Evolutionary conservation across 1,140 invertebrate species (phyloP), one percentile per base, ranked within the genome.

Genomic region (Thaumatotibia leucotreta): DNA sequence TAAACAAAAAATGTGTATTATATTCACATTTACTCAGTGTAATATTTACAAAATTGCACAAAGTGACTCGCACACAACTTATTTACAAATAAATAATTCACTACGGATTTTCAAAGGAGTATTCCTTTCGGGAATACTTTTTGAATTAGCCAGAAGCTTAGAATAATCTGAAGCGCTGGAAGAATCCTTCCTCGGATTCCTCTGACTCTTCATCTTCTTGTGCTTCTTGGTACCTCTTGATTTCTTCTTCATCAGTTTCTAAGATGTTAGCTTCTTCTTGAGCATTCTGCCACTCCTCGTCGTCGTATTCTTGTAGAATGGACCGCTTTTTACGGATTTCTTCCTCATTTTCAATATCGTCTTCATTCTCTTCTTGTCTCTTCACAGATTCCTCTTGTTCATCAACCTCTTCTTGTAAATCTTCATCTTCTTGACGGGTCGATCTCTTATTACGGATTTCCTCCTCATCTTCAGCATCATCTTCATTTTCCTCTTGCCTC

Each of bases 41-140:
- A 69, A 72, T 88, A 88, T 88, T 87, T 89, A 89, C 84, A 88
- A 84, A 88, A 86, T 88, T 88, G 85, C 87, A 89, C 87, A 87
- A 89, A 88, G 85, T 88, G 83, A 75, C 81, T 79, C 69, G 72
- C 45, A 76, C 74, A 76, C 82, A 72, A 71, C 66, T 75, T 80
- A 72, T 76, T 67, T 69, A 75, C 75, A 75, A 70, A 66, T 73
- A 72, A 71, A 65, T 74, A 74, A 72, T 39, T 74, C 70, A 69
- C 74, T 73, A 75, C 65, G 65, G 66, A 67, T 77, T 77, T 74
- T 83, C 79, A 81, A 81, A 69, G 39, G 20, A 65, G 69, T 77
- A 81, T 77, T 88, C 74, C 76, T 49, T 23, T 52, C 11, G 66
- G 73, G 82, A 72, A 66, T 80, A 76, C 76, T 67, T 78, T 52